phyloP scores from a whole-genome alignment of 2,888 invertebrate species.

The Acrocera orbiculus region DNA sequence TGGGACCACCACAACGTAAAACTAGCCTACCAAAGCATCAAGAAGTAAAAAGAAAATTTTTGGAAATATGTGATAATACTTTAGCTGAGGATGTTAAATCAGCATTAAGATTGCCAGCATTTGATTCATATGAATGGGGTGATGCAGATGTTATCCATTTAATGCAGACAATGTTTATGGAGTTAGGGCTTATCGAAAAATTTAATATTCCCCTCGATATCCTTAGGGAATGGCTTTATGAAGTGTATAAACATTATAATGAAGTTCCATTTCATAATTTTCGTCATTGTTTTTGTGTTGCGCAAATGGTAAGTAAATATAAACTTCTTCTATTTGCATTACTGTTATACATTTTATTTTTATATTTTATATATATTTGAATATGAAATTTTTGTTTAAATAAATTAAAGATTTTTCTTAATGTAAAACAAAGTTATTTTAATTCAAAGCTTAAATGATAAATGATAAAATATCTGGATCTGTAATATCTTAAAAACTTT shows the following conservation, averaged over 20 bases:
- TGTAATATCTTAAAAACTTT: too few species aligned
- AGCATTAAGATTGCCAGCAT: slow-evolving; percentile 35
- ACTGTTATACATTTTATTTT: not conserved
- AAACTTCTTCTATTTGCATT: too few species aligned
- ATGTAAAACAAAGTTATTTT: too few species aligned
- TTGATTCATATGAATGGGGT: slow-evolving; percentile 68
- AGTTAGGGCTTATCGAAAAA: slow-evolving; percentile 53
- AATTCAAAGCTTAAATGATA: too few species aligned
- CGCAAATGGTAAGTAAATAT: slow-evolving; percentile 59
- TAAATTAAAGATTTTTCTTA: too few species aligned
- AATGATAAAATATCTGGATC: too few species aligned
- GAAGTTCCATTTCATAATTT: slow-evolving; percentile 80
- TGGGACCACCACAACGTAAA: slow-evolving; percentile 31
- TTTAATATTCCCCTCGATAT: slow-evolving; percentile 55
- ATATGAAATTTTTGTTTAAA: not conserved
- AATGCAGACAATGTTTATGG: slow-evolving; percentile 66
- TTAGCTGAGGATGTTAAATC: slow-evolving; percentile 31
- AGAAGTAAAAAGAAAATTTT: slow-evolving; percentile 30
- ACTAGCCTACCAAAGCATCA: slow-evolving; percentile 33
- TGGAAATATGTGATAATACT: slow-evolving; percentile 32
- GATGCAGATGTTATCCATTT: slow-evolving; percentile 62
- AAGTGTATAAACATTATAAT: slow-evolving; percentile 65
- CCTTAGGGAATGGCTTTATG: slow-evolving; percentile 52
- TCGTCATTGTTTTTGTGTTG: slow-evolving; percentile 71
- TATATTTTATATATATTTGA: too few species aligned